Percentiles rank a stretch among this genome's conserved stretches.
Evolutionary conservation across 2,888 invertebrate genomes (phyloP).

Genomic region (Leptinotarsa rubiginosa): DNA sequence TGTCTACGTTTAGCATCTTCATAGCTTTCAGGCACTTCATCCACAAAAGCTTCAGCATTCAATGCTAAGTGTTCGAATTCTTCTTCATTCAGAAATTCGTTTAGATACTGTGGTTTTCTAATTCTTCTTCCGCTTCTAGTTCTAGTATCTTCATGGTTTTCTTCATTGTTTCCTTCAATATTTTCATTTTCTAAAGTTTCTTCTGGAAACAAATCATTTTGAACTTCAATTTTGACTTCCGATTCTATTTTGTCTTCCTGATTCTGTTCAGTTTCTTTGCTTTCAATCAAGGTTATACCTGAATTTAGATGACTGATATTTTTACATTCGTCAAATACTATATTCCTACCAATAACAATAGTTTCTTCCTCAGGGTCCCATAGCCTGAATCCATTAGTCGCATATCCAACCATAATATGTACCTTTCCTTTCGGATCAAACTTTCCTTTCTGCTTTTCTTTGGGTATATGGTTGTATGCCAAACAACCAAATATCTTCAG

Average conservation of each 20-base stretch:
- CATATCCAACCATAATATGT: constrained; percentile 4
- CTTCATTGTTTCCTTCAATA: background rate
- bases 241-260: too few relatives aligned
- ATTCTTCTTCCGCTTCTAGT: constrained; percentile 12
- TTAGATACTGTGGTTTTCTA: constrained; percentile 29
- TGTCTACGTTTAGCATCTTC: constrained; percentile 22
- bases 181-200: too few relatives aligned
- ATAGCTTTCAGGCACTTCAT: background rate
- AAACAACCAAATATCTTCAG: constrained; percentile 2
- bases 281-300: background rate
- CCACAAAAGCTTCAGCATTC: constrained; percentile 29
- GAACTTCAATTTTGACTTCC: too few relatives aligned
- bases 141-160: constrained; percentile 4
- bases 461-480: constrained; percentile 10
- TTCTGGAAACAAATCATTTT: background rate
- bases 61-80: constrained; percentile 42
- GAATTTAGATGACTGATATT: constrained; percentile 8
- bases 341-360: background rate
- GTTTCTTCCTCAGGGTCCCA: background rate
- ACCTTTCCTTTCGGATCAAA: constrained; percentile 7
- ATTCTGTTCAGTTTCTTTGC: too few relatives aligned
- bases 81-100: constrained; percentile 35
- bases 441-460: constrained; percentile 14
- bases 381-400: background rate
- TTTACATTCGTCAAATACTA: background rate